phyloP scores from a whole-genome alignment of 2,888 invertebrate genomes.

The Aquatica leii region DNA sequence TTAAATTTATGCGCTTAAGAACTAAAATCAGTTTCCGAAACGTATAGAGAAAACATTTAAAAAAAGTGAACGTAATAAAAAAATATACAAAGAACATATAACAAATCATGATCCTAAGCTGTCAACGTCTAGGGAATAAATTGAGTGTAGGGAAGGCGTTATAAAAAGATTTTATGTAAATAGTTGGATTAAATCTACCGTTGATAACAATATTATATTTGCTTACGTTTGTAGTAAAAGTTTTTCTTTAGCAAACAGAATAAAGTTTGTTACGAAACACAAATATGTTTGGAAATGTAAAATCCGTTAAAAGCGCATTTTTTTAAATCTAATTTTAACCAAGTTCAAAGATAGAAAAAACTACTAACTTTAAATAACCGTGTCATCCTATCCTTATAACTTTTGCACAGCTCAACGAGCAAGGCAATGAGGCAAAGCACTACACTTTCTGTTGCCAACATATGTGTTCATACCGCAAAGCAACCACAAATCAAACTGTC shows the following conservation, averaged over 20 bases:
- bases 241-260: too few relatives aligned
- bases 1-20: neutral
- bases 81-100: constrained; percentile 14
- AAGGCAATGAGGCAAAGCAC: constrained; percentile 37
- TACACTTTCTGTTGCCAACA: constrained; percentile 32
- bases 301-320: too few relatives aligned
- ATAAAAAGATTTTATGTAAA: constrained; percentile 11
- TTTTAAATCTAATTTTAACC: constrained; percentile 7
- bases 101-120: constrained; percentile 33
- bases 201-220: constrained; percentile 6
- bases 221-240: too few relatives aligned
- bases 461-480: constrained; percentile 33
- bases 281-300: too few relatives aligned
- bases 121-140: constrained; percentile 19
- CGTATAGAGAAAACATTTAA: neutral
- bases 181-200: constrained; percentile 7
- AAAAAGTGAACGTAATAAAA: constrained; percentile 9
- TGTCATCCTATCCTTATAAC: constrained; percentile 24
- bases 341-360: constrained; percentile 19
- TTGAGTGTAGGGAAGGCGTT: constrained; percentile 20
- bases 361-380: constrained; percentile 9
- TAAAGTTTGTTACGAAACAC: too few relatives aligned
- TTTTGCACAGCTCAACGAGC: constrained; percentile 36
- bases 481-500: constrained; percentile 37
- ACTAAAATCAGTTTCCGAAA: constrained; percentile 10